Conservation (phyloP, 2,888 invertebrate species). For the Epiperipatus broadwayi region DNA sequence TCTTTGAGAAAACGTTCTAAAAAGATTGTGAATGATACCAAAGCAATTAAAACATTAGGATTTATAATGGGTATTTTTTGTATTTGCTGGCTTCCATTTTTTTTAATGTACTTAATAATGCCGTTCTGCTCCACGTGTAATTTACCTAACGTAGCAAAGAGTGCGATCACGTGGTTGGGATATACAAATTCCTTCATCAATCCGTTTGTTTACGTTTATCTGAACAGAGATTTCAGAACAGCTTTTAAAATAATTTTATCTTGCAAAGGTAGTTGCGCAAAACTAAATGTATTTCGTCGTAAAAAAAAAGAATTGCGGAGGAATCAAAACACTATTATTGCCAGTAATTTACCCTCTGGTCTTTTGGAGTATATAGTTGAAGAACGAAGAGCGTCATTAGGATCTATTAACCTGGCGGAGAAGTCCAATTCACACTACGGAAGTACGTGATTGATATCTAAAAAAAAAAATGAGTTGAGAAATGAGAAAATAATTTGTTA, state of each 20-base stretch:
- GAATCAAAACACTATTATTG: no score
- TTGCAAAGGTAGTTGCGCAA: slow-evolving; percentile 13
- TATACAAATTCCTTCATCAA: slow-evolving; percentile 21
- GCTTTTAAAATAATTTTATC: slow-evolving; percentile 17
- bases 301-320: no score
- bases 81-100: slow-evolving; percentile 94
- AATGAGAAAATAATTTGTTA: no score
- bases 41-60: no score
- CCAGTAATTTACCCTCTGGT: no score
- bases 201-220: slow-evolving; percentile 21
- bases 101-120: slow-evolving; percentile 77
- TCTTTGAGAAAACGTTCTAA: slow-evolving; percentile 17
- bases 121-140: slow-evolving; percentile 40
- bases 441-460: no score
- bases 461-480: no score
- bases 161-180: slow-evolving; percentile 22
- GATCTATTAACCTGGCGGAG: no score
- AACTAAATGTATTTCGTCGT: no score
- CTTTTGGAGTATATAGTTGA: no score
- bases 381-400: no score
- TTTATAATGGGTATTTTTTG: slow-evolving; percentile 97
- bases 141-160: slow-evolving; percentile 17
- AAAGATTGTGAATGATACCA: slow-evolving; percentile 19
- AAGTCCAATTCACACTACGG: no score
- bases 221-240: slow-evolving; percentile 20